A percentile compares a stretch with the other conserved stretches of the same genome.
phyloP scores from a whole-genome alignment of 2,888 invertebrate genomes.

The Aproaerema taeniolella region DNA sequence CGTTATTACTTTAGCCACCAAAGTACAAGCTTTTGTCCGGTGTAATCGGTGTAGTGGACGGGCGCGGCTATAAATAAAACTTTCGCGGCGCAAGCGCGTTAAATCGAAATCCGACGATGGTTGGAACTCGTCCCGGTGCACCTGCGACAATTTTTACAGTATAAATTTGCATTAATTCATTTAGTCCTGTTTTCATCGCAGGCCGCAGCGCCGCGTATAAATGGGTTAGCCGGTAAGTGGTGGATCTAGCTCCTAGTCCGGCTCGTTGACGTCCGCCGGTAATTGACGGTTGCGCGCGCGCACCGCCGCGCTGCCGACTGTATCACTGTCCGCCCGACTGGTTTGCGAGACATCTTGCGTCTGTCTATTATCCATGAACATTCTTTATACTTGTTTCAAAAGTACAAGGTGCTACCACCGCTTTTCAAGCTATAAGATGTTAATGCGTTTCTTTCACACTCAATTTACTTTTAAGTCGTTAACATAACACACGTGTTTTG shows the following conservation, averaged over 20 bases:
- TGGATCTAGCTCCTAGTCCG: slow-evolving; percentile 49
- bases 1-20: too few relatives aligned
- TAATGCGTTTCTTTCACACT: slow-evolving; percentile 26
- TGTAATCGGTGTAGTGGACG: slow-evolving; percentile 43
- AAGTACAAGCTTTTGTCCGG: slow-evolving; percentile 28
- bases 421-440: slow-evolving; percentile 16
- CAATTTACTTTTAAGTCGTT: slow-evolving; percentile 21
- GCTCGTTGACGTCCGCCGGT: slow-evolving; percentile 17
- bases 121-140: slow-evolving; percentile 69
- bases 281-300: slow-evolving; percentile 28
- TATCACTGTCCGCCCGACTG: slow-evolving; percentile 34
- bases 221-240: slow-evolving; percentile 76
- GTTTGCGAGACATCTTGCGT: slow-evolving; percentile 44
- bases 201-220: slow-evolving; percentile 43
- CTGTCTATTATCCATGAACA: slow-evolving; percentile 27
- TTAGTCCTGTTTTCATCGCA: slow-evolving; percentile 71
- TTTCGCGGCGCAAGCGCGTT: slow-evolving; percentile 67
- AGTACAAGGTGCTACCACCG: slow-evolving; percentile 13
- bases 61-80: slow-evolving; percentile 68
- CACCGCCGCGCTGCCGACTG: slow-evolving; percentile 19
- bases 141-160: slow-evolving; percentile 78
- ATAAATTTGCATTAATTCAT: slow-evolving; percentile 77
- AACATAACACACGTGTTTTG: slow-evolving; percentile 45
- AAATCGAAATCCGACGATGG: slow-evolving; percentile 68
- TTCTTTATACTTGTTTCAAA: slow-evolving; percentile 26